Percentiles rank a stretch among this genome's conserved stretches.
phyloP scores from a whole-genome alignment of 1,140 invertebrate genomes.

The Chrysomallon squamiferum region DNA sequence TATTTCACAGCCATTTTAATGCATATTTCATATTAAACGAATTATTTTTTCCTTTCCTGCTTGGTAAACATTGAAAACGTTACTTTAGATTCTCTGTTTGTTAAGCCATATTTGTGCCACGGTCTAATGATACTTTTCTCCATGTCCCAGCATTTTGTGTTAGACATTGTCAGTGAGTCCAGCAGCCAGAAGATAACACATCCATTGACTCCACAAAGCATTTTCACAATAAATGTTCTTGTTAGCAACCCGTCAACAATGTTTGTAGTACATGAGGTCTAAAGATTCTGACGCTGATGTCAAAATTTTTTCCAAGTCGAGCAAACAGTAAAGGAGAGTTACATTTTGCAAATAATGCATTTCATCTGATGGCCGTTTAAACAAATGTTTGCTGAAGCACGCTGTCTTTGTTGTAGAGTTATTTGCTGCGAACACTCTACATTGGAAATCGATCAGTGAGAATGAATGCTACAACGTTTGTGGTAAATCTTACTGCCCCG shows the following conservation, averaged over 20 bases:
- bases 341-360: slow-evolving; percentile 1
- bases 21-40: too few species aligned
- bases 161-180: too few species aligned
- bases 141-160: too few species aligned
- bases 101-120: too few species aligned
- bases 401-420: slow-evolving; percentile 8
- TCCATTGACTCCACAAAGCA: too few species aligned
- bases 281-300: not conserved
- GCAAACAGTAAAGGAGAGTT: slow-evolving; percentile 2
- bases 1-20: too few species aligned
- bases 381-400: slow-evolving; percentile 6
- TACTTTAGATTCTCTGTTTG: too few species aligned
- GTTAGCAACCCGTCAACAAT: slow-evolving; percentile 1
- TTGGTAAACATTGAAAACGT: too few species aligned
- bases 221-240: not conserved
- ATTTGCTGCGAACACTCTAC: slow-evolving; percentile 5
- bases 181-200: too few species aligned
- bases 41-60: too few species aligned
- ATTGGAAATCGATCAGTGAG: slow-evolving; percentile 9
- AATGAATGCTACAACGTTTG: not conserved
- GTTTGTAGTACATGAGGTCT: not conserved
- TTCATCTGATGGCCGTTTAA: slow-evolving; percentile 9
- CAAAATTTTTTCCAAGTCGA: not conserved
- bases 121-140: too few species aligned
- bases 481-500: not conserved